Evolutionary conservation across 2,797 vertebrate species (phyloP).

Genomic region (Bradypodion ventrale): DNA sequence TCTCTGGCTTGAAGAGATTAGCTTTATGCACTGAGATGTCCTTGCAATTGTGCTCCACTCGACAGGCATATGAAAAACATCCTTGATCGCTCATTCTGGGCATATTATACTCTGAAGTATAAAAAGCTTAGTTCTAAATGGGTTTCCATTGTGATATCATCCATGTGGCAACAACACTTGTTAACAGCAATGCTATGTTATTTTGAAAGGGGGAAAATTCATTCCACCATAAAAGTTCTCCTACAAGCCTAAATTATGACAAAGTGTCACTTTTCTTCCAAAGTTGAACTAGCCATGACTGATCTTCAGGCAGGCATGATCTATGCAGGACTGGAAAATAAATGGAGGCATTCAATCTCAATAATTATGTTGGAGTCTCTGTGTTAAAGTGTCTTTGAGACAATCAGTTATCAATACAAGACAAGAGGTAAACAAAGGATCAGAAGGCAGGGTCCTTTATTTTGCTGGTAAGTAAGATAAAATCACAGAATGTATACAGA

Average conservation of each 20-base stretch:
- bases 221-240: slow-evolving; percentile 4
- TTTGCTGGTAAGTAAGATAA: not conserved
- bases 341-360: slow-evolving; percentile 10
- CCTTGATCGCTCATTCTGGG: not conserved
- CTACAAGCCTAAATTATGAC: slow-evolving; percentile 16
- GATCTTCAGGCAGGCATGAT: not conserved
- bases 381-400: not conserved
- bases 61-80: not conserved
- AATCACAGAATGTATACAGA: not conserved
- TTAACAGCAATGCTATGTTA: not conserved
- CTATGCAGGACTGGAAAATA: not conserved
- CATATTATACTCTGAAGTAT: not conserved
- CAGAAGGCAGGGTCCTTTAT: not conserved
- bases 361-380: not conserved
- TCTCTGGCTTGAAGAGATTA: not conserved
- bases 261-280: not conserved
- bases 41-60: not conserved
- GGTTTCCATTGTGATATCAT: not conserved
- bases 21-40: not conserved
- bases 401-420: not conserved
- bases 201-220: not conserved
- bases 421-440: not conserved
- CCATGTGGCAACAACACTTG: not conserved
- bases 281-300: slow-evolving; percentile 2
- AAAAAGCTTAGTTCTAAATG: not conserved